These are phyloP conservation scores for Smittia aterrima DNA, from an alignment of 2,888 invertebrate species.

Conservation along the genomic window DNA sequence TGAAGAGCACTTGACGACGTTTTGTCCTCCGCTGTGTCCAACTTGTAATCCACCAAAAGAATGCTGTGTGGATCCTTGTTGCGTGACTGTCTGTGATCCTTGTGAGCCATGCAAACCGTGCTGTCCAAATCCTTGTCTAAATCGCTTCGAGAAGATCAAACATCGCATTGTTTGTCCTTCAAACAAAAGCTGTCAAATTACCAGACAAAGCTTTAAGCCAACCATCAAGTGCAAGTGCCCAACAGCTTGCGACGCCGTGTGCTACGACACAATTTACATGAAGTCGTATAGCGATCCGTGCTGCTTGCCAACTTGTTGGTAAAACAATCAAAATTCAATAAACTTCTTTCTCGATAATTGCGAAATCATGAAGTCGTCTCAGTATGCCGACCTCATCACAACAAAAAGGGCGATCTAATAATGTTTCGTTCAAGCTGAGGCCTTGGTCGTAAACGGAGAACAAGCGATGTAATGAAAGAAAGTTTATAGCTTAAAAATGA, in stretches of 20 bases:
- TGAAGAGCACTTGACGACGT: not conserved
- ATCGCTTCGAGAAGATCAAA: not conserved
- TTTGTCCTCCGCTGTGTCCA: not conserved
- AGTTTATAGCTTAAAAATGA: slow-evolving; percentile 39
- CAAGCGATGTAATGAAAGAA: slow-evolving; percentile 39
- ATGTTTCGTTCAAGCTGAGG: too few relatives aligned
- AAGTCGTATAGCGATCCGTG: not conserved
- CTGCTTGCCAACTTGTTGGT: not conserved
- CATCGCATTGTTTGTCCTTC: not conserved
- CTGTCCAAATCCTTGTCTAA: too few relatives aligned
- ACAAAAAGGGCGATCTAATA: too few relatives aligned
- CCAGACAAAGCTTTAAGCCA: not conserved
- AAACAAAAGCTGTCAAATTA: not conserved
- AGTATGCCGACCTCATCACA: too few relatives aligned
- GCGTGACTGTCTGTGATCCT: not conserved
- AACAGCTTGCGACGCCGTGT: not conserved
- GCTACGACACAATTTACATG: not conserved
- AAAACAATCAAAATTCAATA: too few relatives aligned
- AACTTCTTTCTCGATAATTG: too few relatives aligned
- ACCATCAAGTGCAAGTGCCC: not conserved
- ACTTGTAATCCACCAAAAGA: not conserved
- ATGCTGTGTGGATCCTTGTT: not conserved
- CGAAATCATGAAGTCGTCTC: too few relatives aligned
- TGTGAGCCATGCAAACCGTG: too few relatives aligned
- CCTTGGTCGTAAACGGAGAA: too few relatives aligned